Evolutionary conservation across 2,888 invertebrate genomes (phyloP), one percentile per base, ranked within the genome.

Genomic region (Eilema depressum): DNA sequence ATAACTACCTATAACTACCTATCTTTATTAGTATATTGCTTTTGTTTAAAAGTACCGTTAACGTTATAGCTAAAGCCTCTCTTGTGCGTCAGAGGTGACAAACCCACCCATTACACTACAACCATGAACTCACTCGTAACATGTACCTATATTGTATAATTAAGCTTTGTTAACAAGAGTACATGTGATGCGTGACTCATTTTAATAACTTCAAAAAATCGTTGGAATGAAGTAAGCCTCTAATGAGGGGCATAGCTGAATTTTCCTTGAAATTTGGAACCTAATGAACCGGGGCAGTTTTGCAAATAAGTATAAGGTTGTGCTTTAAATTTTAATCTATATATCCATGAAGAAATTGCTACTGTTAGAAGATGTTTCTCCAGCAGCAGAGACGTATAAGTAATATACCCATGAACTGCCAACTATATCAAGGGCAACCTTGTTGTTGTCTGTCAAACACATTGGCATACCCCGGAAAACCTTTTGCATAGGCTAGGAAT

Each of bases 141-240:
- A n/a, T n/a, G 20, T 53, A 53, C n/a, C n/a, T n/a, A n/a, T n/a
- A n/a, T n/a, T n/a, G n/a, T n/a, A n/a, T n/a, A 8, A 53, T 53
- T 20, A 53, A n/a, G 53, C n/a, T 53, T 53, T 20, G n/a, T 53
- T 53, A 53, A 53, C 53, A 53, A 7, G 20, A 53, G 10, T n/a
- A 53, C 53, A 53, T 53, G 53, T n/a, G 8, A 53, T 53, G n/a
- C 53, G 53, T 53, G 53, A 53, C 53, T 53, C 53, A 53, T n/a
- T 20, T 53, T 53, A 53, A 53, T 53, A 20, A 20, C 10, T 53
- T 53, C 53, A 53, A 8, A 53, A 53, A 53, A n/a, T 47, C 47
- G 20, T n/a, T 53, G 53, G n/a, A n/a, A 53, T 20, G 20, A 53
- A 53, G 53, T 53, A 20, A 53, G 3, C 53, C 2, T 53, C n/a